Evolutionary conservation across 2,888 invertebrate species (phyloP).

Genomic region (Euplexia lucipara): DNA sequence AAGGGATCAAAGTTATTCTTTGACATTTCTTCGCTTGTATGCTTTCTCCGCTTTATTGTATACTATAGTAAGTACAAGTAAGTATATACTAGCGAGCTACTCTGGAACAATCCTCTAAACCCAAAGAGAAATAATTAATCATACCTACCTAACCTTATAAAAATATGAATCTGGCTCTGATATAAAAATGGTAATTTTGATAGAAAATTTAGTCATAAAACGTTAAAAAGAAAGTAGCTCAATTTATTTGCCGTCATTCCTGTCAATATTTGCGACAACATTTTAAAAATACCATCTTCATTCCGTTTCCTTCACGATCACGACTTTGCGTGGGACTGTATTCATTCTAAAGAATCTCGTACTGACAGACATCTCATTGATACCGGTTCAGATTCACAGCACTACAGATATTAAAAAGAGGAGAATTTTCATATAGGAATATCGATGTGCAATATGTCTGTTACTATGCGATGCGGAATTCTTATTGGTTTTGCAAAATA

Average conservation of each 20-base stretch:
- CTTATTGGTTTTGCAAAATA: constrained; percentile 2
- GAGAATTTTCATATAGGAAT: neutral
- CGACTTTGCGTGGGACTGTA: neutral
- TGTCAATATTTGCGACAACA: neutral
- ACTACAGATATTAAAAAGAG: constrained; percentile 13
- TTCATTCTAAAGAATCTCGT: neutral
- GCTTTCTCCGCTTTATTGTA: no score
- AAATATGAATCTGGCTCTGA: no score
- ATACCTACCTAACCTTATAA: no score
- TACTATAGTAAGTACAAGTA: no score
- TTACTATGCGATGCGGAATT: neutral
- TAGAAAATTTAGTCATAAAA: no score
- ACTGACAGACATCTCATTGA: neutral
- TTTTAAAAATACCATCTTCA: constrained; percentile 15
- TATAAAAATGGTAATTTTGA: no score
- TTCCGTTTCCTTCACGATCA: neutral
- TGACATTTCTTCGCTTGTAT: no score
- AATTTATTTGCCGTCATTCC: neutral
- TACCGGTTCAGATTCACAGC: neutral
- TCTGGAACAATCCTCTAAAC: no score
- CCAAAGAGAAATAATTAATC: no score
- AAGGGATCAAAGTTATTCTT: no score
- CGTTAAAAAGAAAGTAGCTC: neutral
- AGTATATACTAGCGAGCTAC: no score
- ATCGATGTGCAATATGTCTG: constrained; percentile 4